These are phyloP conservation scores for Aphelenchoides avenae DNA, from an alignment of 1,140 invertebrate genomes.

Conservation along the genomic window DNA sequence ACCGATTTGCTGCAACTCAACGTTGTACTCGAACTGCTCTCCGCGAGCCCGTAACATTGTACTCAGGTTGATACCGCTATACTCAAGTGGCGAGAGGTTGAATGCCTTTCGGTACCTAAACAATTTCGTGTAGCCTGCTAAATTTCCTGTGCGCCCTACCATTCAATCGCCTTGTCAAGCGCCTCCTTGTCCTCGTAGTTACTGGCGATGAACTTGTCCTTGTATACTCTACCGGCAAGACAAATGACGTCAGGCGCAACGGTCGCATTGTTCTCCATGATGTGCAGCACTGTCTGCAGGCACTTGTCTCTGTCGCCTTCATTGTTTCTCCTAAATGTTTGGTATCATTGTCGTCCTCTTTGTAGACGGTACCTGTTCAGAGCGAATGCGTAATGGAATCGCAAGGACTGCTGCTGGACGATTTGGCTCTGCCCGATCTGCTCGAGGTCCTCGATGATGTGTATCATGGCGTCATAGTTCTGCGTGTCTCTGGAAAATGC, in stretches of 20 bases:
- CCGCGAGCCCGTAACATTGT: conserved; percentile 95
- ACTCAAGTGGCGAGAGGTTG: conserved; percentile 94
- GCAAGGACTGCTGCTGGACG: conserved; percentile 80
- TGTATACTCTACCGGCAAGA: conserved; percentile 94
- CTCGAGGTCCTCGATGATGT: conserved; percentile 87
- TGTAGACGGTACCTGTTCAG: conserved; percentile 72
- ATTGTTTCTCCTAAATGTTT: conserved; percentile 73
- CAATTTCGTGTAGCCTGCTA: too few relatives aligned
- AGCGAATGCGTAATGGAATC: conserved; percentile 91
- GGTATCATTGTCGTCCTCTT: neutral
- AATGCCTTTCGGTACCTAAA: conserved; percentile 86
- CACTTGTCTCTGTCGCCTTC: conserved; percentile 90
- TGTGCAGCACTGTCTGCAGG: conserved; percentile 81
- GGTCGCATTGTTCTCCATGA: conserved; percentile 87
- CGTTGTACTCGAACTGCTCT: conserved; percentile 84
- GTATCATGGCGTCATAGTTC: conserved; percentile 97
- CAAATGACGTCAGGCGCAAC: conserved; percentile 92
- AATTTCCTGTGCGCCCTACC: conserved; percentile 64
- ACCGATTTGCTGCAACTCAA: conserved; percentile 81
- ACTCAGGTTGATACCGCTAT: conserved; percentile 96
- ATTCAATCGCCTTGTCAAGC: conserved; percentile 85
- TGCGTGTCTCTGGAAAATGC: conserved; percentile 61
- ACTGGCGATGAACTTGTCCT: conserved; percentile 96
- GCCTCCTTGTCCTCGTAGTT: conserved; percentile 81
- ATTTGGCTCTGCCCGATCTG: conserved; percentile 86